A percentile compares a stretch with the other conserved stretches of the same genome.
These are phyloP conservation scores for Dasysyrphus tricinctus DNA, from an alignment of 2,888 invertebrate genomes.

Conservation along the genomic window DNA sequence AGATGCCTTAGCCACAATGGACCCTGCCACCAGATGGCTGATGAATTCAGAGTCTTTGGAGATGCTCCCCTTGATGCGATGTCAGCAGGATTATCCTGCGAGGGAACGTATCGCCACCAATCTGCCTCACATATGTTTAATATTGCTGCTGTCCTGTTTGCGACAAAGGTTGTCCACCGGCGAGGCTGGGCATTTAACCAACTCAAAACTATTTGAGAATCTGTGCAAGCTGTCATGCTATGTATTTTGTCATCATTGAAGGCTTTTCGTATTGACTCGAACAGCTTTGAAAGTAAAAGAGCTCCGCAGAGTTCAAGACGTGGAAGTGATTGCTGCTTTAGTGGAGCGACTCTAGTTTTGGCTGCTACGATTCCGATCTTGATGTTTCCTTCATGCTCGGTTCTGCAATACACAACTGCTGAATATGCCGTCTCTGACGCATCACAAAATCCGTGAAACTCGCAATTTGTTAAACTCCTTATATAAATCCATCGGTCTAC, in stretches of 20 bases:
- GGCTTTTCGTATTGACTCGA: not conserved
- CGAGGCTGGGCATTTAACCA: conserved; percentile 16
- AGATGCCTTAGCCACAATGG: not conserved
- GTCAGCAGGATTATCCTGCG: not conserved
- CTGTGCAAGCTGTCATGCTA: conserved; percentile 4
- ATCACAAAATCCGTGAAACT: conserved; percentile 11
- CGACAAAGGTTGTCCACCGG: conserved; percentile 5
- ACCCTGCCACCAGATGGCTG: not conserved
- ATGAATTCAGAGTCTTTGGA: not conserved
- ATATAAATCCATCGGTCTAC: conserved; percentile 12
- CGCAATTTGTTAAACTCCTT: not conserved
- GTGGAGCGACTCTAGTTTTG: conserved; percentile 2
- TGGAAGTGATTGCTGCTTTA: conserved; percentile 14
- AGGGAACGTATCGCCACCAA: not conserved
- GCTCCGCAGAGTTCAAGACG: conserved; percentile 23
- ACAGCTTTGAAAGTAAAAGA: not conserved
- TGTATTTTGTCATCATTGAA: not conserved
- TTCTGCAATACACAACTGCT: conserved; percentile 11
- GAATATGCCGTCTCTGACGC: conserved; percentile 9
- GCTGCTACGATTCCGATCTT: conserved; percentile 9
- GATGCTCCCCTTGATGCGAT: conserved; percentile 1
- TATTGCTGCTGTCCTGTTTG: not conserved
- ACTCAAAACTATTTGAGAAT: conserved; percentile 13
- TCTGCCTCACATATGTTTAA: not conserved
- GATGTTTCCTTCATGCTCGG: conserved; percentile 2